A percentile compares a stretch with the other conserved stretches of the same genome.
Conservation (phyloP, 2,113 vertebrate species). For the Cyrtonyx montezumae region DNA sequence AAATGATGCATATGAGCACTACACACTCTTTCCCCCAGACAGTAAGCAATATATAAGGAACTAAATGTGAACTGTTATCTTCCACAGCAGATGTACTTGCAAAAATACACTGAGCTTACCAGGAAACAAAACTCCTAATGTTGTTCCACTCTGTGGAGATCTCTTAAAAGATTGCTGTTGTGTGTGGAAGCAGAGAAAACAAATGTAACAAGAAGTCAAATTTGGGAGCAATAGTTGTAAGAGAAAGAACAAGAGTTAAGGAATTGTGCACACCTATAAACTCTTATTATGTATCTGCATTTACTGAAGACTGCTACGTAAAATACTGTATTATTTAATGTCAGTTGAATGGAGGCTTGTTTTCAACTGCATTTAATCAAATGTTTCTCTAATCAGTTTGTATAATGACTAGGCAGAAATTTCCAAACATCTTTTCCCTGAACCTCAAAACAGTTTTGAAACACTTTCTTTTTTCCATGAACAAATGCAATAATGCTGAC, state of each 20-base stretch:
- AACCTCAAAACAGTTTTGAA: neutral
- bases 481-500: neutral
- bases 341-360: neutral
- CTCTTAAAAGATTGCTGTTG: neutral
- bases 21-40: neutral
- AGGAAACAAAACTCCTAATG: slow-evolving; percentile 44
- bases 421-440: neutral
- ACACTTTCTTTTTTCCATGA: neutral
- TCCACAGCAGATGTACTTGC: neutral
- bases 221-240: neutral
- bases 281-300: neutral
- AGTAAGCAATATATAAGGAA: neutral
- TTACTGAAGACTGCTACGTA: neutral
- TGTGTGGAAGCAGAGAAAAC: neutral
- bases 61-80: neutral
- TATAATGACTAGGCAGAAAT: neutral
- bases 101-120: slow-evolving; percentile 3
- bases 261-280: neutral
- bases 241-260: neutral
- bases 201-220: neutral
- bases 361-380: neutral
- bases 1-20: neutral
- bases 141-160: slow-evolving; percentile 13
- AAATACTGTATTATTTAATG: neutral
- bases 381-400: neutral